Percentiles rank a stretch among this genome's conserved stretches.
Evolutionary conservation across 37 sponge, comb jelly and placozoan genomes (phyloP).

Genomic region (Mnemiopsis leidyi): DNA sequence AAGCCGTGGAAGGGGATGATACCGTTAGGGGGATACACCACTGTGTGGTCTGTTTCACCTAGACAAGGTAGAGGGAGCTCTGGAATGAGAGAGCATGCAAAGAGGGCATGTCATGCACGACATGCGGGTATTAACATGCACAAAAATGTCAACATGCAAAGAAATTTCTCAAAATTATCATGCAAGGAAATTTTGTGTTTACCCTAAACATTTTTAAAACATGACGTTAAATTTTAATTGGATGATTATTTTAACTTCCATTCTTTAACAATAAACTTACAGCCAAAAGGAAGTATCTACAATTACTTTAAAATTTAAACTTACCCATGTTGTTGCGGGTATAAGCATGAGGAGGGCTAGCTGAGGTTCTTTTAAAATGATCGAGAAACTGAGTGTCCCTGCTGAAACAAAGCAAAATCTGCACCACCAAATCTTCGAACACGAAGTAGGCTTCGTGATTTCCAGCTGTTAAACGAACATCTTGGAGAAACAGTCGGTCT

Average conservation of each 20-base stretch:
- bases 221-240: no score
- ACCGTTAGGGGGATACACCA: slow-evolving; percentile 70
- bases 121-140: neutral
- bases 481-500: slow-evolving; percentile 66
- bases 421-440: slow-evolving; percentile 81
- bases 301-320: no score
- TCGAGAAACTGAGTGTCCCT: slow-evolving; percentile 64
- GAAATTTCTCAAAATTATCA: no score
- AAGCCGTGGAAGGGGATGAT: slow-evolving; percentile 71
- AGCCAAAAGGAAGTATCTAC: no score
- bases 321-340: slow-evolving; percentile 44
- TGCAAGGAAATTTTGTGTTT: no score
- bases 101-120: neutral
- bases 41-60: slow-evolving; percentile 19
- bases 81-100: neutral
- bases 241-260: no score
- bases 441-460: slow-evolving; percentile 89
- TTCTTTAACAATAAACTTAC: no score
- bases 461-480: slow-evolving; percentile 75
- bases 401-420: slow-evolving; percentile 65
- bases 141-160: no score
- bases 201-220: no score
- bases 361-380: slow-evolving; percentile 36
- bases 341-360: slow-evolving; percentile 50
- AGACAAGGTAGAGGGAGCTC: neutral